Percentiles rank a stretch among this genome's conserved stretches.
phyloP scores from a whole-genome alignment of 2,888 invertebrate species.

The Tachina lurida region DNA sequence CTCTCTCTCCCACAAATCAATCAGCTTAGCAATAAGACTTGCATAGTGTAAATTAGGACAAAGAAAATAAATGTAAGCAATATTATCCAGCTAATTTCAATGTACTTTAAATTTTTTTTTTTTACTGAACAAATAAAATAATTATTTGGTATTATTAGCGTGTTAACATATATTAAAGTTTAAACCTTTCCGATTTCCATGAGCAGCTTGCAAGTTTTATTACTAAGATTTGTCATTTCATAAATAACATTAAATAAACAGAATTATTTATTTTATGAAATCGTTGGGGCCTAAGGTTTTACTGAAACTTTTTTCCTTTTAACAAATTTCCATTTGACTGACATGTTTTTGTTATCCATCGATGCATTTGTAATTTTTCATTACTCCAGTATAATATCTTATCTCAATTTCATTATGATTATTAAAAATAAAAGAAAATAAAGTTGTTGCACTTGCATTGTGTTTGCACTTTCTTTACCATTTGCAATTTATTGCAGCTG shows the following conservation, averaged over 20 bases:
- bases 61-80: too few relatives aligned
- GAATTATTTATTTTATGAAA: neutral
- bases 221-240: too few relatives aligned
- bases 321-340: slow-evolving; percentile 72
- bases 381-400: slow-evolving; percentile 48
- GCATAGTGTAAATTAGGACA: too few relatives aligned
- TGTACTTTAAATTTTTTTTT: too few relatives aligned
- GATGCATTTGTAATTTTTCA: slow-evolving; percentile 74
- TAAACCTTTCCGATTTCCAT: too few relatives aligned
- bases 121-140: too few relatives aligned
- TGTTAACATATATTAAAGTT: too few relatives aligned
- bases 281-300: slow-evolving; percentile 32
- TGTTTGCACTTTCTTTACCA: slow-evolving; percentile 66
- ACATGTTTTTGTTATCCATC: slow-evolving; percentile 80
- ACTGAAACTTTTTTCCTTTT: neutral
- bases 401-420: slow-evolving; percentile 50
- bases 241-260: neutral
- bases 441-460: slow-evolving; percentile 47
- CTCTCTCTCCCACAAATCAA: too few relatives aligned
- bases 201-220: too few relatives aligned
- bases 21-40: too few relatives aligned
- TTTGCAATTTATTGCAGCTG: slow-evolving; percentile 34
- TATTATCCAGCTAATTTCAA: too few relatives aligned
- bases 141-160: too few relatives aligned
- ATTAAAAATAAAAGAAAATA: slow-evolving; percentile 44